phyloP scores from a whole-genome alignment of 1,140 invertebrate species.

The Chlorops oryzae region DNA sequence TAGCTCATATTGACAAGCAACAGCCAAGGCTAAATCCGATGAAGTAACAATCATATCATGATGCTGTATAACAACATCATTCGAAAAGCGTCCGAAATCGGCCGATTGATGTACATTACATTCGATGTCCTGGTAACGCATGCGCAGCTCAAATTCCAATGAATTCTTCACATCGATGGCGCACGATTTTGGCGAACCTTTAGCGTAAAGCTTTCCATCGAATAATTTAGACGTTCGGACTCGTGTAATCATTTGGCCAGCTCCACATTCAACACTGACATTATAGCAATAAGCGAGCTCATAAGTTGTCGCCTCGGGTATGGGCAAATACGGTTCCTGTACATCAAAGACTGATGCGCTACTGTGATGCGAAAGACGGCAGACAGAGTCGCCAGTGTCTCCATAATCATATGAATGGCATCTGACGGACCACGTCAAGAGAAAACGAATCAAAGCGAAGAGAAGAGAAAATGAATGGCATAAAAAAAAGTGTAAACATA shows the following conservation, averaged over 20 bases:
- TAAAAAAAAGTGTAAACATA: too few relatives aligned
- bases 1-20: constrained; percentile 88
- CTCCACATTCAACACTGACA: constrained; percentile 83
- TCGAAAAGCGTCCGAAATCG: constrained; percentile 71
- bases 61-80: constrained; percentile 88
- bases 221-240: constrained; percentile 89
- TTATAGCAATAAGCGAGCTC: constrained; percentile 92
- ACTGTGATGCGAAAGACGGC: constrained; percentile 83
- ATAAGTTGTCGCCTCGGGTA: constrained; percentile 82
- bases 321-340: constrained; percentile 83
- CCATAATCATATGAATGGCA: constrained; percentile 92
- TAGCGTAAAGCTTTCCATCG: constrained; percentile 90
- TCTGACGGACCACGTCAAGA: too few relatives aligned
- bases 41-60: constrained; percentile 93
- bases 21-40: constrained; percentile 85
- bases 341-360: constrained; percentile 81
- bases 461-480: too few relatives aligned
- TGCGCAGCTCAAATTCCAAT: constrained; percentile 78
- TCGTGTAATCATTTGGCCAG: constrained; percentile 85
- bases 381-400: constrained; percentile 86
- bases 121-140: constrained; percentile 85
- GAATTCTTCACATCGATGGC: constrained; percentile 78
- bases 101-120: constrained; percentile 84
- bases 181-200: constrained; percentile 88
- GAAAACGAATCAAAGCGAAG: neutral